phyloP scores from a whole-genome alignment of 2,797 vertebrate genomes.

The Characodon lateralis region DNA sequence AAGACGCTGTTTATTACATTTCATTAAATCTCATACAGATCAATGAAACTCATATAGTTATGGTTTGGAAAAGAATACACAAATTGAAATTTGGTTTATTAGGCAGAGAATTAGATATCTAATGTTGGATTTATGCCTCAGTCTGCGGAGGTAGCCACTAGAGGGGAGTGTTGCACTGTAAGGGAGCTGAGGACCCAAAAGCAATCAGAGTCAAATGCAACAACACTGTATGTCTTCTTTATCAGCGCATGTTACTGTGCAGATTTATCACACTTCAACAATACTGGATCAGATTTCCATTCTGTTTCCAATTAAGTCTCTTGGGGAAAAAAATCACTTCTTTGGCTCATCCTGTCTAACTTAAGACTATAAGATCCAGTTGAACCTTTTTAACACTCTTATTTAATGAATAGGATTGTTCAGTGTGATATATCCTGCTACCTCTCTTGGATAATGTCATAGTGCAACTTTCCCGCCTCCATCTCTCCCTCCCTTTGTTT shows the following conservation, averaged over 20 bases:
- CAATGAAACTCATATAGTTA: neutral
- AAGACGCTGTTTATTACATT: neutral
- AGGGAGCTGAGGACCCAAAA: neutral
- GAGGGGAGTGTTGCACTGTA: slow-evolving; percentile 67
- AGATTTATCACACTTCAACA: neutral
- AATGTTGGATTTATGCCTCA: neutral
- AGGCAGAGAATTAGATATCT: neutral
- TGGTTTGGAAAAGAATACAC: neutral
- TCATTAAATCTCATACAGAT: neutral
- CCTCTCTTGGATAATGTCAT: slow-evolving; percentile 19
- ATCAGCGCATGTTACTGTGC: neutral
- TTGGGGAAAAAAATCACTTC: neutral
- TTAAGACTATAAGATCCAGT: neutral
- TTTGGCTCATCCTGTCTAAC: neutral
- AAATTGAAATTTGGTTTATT: neutral
- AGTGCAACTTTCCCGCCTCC: neutral
- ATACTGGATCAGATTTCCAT: neutral
- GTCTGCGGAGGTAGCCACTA: slow-evolving; percentile 37
- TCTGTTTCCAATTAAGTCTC: neutral
- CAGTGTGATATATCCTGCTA: neutral
- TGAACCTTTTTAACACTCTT: neutral
- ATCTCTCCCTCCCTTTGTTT: neutral
- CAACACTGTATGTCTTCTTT: neutral
- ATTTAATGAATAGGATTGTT: slow-evolving; percentile 4
- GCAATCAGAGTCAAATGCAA: neutral